Evolutionary conservation across 2,888 invertebrate species (phyloP), one percentile per base, ranked within the genome.

Genomic region (Arge pagana): DNA sequence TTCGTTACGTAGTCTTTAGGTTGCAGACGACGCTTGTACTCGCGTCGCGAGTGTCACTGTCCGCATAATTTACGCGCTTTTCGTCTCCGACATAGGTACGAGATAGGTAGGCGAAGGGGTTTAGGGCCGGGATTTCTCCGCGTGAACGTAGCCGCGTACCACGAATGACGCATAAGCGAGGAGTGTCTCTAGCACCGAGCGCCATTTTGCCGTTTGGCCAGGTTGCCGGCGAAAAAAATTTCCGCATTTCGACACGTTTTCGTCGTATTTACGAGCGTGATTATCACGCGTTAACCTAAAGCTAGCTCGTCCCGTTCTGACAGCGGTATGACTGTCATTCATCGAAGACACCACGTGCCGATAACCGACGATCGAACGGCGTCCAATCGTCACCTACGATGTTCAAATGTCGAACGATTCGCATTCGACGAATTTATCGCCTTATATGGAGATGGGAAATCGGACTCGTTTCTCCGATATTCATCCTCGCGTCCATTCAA

Each of bases 111-210:
- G n/a, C n/a, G n/a, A n/a, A n/a, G n/a, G n/a, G n/a, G n/a, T n/a
- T n/a, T n/a, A n/a, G n/a, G n/a, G n/a, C n/a, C n/a, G n/a, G n/a
- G n/a, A n/a, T n/a, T n/a, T n/a, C n/a, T n/a, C n/a, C n/a, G n/a
- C 42, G 42, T 42, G 42, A 42, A 42, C 21, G 23, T 42, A 42
- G 42, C 42, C 23, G 15, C 30, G 16, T 13, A 30, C 5, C 26
- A 26, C 45, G 55, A 58, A 63, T 65, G 70, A 72, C 70, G 68
- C 70, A 68, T 62, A 62, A 50, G 53, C 58, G 56, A 59, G 66
- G 60, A 63, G 66, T 62, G 66, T 61, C 65, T 52, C 55, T 33
- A 40, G 48, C 13, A 21, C 30, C 31, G 52, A 60, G 52, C 71
- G 72, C 71, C 72, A 72, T 72, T 54, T 70, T 71, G 57, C 55